Evolutionary conservation across 2,797 vertebrate species (phyloP).

Genomic region (Gymnopithys bicolor): DNA sequence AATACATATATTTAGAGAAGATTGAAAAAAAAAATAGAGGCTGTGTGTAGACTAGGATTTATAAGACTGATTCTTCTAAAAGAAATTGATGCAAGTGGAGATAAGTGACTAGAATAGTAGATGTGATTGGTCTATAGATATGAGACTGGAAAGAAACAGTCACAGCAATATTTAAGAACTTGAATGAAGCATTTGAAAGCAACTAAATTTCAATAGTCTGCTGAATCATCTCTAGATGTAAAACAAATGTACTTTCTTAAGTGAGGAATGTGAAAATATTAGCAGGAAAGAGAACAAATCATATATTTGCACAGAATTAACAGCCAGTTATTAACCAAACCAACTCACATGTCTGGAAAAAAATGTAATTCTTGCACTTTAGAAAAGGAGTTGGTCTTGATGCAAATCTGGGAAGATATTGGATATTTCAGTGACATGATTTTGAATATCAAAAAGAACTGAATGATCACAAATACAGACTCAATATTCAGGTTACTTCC

Average conservation of each 20-base stretch:
- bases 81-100: background rate
- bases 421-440: background rate
- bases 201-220: background rate
- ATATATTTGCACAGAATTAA: background rate
- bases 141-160: background rate
- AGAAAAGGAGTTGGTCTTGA: background rate
- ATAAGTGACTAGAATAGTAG: background rate
- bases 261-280: background rate
- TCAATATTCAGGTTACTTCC: background rate
- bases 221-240: background rate
- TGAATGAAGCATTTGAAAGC: background rate
- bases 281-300: background rate
- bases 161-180: background rate
- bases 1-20: background rate
- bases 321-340: background rate
- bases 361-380: background rate
- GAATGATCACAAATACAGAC: background rate
- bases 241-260: background rate
- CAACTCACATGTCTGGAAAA: background rate
- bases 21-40: background rate
- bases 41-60: background rate
- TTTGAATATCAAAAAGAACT: background rate
- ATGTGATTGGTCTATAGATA: background rate
- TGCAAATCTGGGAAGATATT: background rate
- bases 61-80: background rate